Base-by-base conservation (phyloP, 2,113 vertebrate genomes). In the Chaetura pelagica region DNA sequence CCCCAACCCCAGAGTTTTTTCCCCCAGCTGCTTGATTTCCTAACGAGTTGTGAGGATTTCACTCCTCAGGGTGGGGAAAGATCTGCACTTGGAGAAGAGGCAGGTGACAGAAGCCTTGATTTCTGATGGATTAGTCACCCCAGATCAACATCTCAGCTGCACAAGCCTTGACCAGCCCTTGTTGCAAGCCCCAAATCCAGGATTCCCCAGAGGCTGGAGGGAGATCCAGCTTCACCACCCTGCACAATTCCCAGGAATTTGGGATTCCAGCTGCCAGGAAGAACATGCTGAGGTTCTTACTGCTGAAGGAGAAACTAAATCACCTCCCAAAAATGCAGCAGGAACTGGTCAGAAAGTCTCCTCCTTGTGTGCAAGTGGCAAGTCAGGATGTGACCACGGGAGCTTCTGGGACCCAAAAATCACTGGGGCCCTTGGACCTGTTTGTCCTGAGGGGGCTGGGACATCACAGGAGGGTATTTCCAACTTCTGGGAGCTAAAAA, bases 301-400 rank as follows among this genome's bases (percentile, higher is more conserved):
- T n/a, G n/a, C n/a, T n/a, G n/a, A n/a, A n/a, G n/a, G n/a, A n/a
- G n/a, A n/a, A n/a, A n/a, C n/a, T n/a, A n/a, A n/a, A n/a, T n/a
- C n/a, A n/a, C n/a, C n/a, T 40, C 40, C 40, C 40, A 40, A 40
- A 40, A 40, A 40, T 40, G 9, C 40, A 40, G 40, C 40, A 40
- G 40, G 40, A 40, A 40, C 40, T 40, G 40, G 12, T 12, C 12
- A 12, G 40, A 12, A 40, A 76, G 15, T 3, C 26, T 22, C 29
- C 6, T 3, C 1, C 0, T 7, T 6, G 30, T 0, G 2, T 6
- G 26, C 14, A 1, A 13, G 55, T 1, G 1, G 15, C 35, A 29
- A 10, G 30, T 30, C 6, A 15, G 20, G 7, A 4, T 6, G 12
- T 0, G 5, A 38, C 6, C 40, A 16, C 1, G 0, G 86, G 27